phyloP scores from a whole-genome alignment of 2,797 vertebrate genomes.

The Coccyzus lansbergi region DNA sequence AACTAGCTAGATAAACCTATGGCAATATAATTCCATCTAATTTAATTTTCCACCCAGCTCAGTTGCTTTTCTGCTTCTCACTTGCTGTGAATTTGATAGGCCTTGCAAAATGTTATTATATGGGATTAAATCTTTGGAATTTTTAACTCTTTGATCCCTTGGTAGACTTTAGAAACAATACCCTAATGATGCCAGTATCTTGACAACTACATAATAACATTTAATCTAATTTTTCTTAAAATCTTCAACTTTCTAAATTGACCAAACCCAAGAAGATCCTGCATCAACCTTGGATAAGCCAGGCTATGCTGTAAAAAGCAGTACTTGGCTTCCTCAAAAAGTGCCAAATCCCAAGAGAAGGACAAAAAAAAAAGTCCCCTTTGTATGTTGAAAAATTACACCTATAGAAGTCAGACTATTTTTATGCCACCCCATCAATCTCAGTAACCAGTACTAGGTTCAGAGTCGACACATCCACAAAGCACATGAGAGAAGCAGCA shows the following conservation, averaged over 20 bases:
- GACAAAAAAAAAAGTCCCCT: not conserved
- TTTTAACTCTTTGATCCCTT: conserved; percentile 1
- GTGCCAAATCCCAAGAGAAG: not conserved
- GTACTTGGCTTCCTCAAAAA: not conserved
- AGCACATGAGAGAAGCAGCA: not conserved
- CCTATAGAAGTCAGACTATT: not conserved
- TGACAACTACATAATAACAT: not conserved
- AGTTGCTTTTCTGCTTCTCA: not conserved
- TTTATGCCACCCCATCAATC: not conserved
- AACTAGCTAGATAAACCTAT: not conserved
- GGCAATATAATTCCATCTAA: not conserved
- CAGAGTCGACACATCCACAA: not conserved
- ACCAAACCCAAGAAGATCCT: not conserved
- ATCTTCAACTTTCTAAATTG: not conserved
- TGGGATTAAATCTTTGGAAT: not conserved
- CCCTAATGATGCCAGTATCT: not conserved
- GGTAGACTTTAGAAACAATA: not conserved
- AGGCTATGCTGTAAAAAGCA: not conserved
- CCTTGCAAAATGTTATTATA: not conserved
- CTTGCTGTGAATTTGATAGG: not conserved
- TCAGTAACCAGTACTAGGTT: not conserved
- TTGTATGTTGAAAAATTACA: not conserved
- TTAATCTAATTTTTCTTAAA: not conserved
- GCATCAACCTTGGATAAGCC: not conserved
- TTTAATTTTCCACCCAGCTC: conserved; percentile 4